phyloP scores from a whole-genome alignment of 2,113 vertebrate genomes.

The Corydoras maculifer region DNA sequence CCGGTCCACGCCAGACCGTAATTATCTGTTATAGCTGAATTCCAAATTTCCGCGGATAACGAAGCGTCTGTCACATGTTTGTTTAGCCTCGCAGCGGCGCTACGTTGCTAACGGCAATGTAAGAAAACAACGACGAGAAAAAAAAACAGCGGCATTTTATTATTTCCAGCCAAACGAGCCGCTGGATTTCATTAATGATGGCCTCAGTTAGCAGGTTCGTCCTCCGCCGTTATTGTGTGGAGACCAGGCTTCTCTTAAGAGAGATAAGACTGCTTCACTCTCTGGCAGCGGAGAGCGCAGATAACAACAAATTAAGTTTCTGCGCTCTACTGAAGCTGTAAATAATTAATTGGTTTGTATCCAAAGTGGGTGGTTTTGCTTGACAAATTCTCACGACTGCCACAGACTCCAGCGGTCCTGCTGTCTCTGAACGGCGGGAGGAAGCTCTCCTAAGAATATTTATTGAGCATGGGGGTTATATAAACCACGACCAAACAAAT shows the following conservation, averaged over 20 bases:
- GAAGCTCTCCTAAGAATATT: not conserved
- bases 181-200: constrained; percentile 29
- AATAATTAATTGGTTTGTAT: constrained; percentile 70
- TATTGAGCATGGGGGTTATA: not conserved
- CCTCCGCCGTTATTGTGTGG: constrained; percentile 24
- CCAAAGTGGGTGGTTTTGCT: constrained; percentile 53
- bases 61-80: constrained; percentile 12
- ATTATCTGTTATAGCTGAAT: not conserved
- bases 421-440: constrained; percentile 46
- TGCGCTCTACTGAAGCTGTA: constrained; percentile 61
- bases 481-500: too few relatives aligned
- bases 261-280: constrained; percentile 27
- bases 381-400: constrained; percentile 53
- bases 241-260: constrained; percentile 34
- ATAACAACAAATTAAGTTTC: constrained; percentile 70
- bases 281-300: constrained; percentile 27
- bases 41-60: constrained; percentile 3
- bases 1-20: not conserved
- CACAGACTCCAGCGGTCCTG: constrained; percentile 44
- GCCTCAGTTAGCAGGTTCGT: constrained; percentile 26
- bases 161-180: constrained; percentile 16
- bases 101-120: not conserved
- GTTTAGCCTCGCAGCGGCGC: constrained; percentile 9
- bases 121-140: not conserved
- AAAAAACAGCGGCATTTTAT: constrained; percentile 12